These are phyloP conservation scores for Sterrhoptilus dennistouni DNA, from an alignment of 2,113 vertebrate species.

Conservation along the genomic window DNA sequence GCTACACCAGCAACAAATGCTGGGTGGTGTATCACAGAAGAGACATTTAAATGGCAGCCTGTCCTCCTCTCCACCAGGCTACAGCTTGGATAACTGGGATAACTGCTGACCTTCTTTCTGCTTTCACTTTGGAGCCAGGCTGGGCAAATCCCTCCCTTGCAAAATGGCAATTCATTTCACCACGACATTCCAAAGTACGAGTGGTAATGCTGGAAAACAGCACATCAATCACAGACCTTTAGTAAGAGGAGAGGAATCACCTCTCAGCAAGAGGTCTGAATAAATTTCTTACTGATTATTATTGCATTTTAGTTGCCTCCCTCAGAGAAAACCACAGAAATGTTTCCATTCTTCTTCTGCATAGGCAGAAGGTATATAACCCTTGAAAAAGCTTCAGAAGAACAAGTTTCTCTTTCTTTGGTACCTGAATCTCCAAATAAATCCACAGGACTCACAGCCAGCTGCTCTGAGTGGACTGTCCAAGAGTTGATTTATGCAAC, in stretches of 20 bases:
- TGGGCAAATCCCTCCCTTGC: not conserved
- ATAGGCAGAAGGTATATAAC: not conserved
- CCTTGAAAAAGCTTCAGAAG: not conserved
- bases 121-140: not conserved
- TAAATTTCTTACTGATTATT: not conserved
- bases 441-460: not conserved
- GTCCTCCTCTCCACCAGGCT: not conserved
- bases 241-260: not conserved
- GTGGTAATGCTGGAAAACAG: not conserved
- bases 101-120: not conserved
- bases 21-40: not conserved
- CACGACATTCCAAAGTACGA: not conserved
- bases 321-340: not conserved
- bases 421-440: not conserved
- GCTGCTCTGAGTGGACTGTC: not conserved
- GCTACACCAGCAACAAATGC: not conserved
- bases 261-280: not conserved
- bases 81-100: not conserved
- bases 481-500: not conserved
- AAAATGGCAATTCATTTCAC: not conserved
- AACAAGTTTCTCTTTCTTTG: not conserved
- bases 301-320: not conserved
- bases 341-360: not conserved
- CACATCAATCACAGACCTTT: not conserved
- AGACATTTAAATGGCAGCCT: not conserved